Conservation (phyloP, 1,140 invertebrate species). For the Leptinotarsa defecta region DNA sequence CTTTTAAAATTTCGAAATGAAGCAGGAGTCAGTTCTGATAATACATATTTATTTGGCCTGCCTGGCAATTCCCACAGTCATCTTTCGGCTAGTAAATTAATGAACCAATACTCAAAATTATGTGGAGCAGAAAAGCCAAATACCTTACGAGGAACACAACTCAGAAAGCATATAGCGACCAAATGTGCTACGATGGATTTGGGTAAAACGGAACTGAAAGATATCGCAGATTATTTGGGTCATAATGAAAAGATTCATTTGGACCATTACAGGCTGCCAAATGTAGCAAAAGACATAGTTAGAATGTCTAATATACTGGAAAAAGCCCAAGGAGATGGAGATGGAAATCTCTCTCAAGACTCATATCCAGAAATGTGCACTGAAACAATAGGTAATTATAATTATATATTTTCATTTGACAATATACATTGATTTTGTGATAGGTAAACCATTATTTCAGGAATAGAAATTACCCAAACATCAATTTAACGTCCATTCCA, state of each 20-base stretch:
- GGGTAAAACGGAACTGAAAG: background rate
- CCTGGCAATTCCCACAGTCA: background rate
- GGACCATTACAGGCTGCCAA: background rate
- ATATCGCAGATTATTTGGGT: slow-evolving; percentile 14
- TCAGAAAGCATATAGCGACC: slow-evolving; percentile 14
- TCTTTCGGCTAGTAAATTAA: background rate
- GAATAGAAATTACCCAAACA: too few relatives aligned
- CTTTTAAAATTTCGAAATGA: background rate
- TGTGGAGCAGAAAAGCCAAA: slow-evolving; percentile 11
- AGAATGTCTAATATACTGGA: slow-evolving; percentile 18
- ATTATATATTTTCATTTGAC: too few relatives aligned
- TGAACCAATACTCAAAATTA: background rate
- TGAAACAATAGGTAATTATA: too few relatives aligned
- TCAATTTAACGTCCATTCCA: too few relatives aligned
- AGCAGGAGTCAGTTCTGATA: background rate
- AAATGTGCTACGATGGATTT: slow-evolving; percentile 1
- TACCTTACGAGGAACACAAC: background rate
- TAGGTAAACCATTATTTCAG: too few relatives aligned
- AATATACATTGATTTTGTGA: too few relatives aligned
- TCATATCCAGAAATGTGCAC: too few relatives aligned
- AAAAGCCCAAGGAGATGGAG: slow-evolving; percentile 5
- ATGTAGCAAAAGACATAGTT: background rate
- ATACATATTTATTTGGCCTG: slow-evolving; percentile 16
- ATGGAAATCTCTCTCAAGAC: background rate
- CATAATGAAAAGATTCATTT: slow-evolving; percentile 7